Evolutionary conservation across 92 coral and sea anemone genomes (phyloP).

Genomic region (Epizoanthus ramosus): DNA sequence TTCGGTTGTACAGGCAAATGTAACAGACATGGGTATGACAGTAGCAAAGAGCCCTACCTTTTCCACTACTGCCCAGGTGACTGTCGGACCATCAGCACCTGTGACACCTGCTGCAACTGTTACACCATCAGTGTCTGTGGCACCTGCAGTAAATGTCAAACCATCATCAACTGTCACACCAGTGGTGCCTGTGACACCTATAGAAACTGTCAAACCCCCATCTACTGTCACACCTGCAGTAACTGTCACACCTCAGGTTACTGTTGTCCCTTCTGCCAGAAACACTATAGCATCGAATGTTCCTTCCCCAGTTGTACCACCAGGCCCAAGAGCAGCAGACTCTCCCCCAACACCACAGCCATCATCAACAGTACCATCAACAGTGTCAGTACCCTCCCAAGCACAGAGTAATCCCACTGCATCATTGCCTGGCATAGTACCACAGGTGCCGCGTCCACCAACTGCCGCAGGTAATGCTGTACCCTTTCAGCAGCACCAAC

Average conservation of each 20-base stretch:
- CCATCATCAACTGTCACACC: constrained; percentile 2
- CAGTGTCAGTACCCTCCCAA: background rate
- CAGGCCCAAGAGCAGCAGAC: background rate
- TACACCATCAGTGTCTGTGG: background rate
- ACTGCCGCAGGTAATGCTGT: constrained; percentile 6
- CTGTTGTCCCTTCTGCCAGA: constrained; percentile 6
- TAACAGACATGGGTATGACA: background rate
- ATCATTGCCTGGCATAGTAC: background rate
- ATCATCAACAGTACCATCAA: constrained; percentile 13
- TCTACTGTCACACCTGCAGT: background rate
- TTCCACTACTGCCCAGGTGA: constrained; percentile 24
- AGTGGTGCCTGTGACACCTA: constrained; percentile 14
- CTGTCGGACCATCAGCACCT: constrained; percentile 1
- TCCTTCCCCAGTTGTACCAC: constrained; percentile 2
- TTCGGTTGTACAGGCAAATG: constrained; percentile 11
- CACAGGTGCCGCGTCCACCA: constrained; percentile 32
- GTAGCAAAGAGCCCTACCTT: background rate
- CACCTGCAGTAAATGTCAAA: background rate
- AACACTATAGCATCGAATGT: background rate
- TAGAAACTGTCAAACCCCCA: constrained; percentile 11
- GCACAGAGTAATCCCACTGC: constrained; percentile 4
- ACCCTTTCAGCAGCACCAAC: background rate
- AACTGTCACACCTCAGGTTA: background rate
- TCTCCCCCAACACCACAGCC: constrained; percentile 18
- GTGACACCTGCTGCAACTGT: constrained; percentile 7